Evolutionary conservation across 2,888 invertebrate genomes (phyloP).

Genomic region (Cetonia aurata): DNA sequence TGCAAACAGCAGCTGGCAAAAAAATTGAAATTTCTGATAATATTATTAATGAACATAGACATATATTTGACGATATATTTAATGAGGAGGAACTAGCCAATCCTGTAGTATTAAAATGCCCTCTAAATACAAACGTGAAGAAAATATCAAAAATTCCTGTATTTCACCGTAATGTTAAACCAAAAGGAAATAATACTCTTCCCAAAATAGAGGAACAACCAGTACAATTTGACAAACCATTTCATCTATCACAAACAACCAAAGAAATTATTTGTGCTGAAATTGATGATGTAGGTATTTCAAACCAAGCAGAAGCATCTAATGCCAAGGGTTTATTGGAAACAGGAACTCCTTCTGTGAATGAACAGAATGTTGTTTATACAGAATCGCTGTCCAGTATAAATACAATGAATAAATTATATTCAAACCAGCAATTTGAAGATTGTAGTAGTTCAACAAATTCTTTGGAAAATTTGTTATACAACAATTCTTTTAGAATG

Average conservation of each 20-base stretch:
- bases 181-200: conserved; percentile 7
- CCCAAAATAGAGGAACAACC: not conserved
- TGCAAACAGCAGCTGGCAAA: conserved; percentile 64
- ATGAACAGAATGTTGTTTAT: not conserved
- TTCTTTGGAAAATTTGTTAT: conserved; percentile 22
- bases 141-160: conserved; percentile 30
- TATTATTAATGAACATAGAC: conserved; percentile 58
- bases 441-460: conserved; percentile 38
- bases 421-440: conserved; percentile 40
- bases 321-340: not conserved
- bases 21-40: conserved; percentile 52
- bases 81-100: conserved; percentile 15
- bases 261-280: not conserved
- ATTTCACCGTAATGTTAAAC: conserved; percentile 44
- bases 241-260: too few species aligned
- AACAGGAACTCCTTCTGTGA: not conserved
- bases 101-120: conserved; percentile 31
- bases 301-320: too few species aligned
- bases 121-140: conserved; percentile 16
- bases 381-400: not conserved
- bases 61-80: conserved; percentile 61
- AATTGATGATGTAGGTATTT: not conserved
- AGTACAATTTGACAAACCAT: not conserved
- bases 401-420: conserved; percentile 43
- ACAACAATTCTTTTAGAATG: not conserved